Evolutionary conservation across 2,797 vertebrate species (phyloP).

Genomic region (Myotis planiceps): DNA sequence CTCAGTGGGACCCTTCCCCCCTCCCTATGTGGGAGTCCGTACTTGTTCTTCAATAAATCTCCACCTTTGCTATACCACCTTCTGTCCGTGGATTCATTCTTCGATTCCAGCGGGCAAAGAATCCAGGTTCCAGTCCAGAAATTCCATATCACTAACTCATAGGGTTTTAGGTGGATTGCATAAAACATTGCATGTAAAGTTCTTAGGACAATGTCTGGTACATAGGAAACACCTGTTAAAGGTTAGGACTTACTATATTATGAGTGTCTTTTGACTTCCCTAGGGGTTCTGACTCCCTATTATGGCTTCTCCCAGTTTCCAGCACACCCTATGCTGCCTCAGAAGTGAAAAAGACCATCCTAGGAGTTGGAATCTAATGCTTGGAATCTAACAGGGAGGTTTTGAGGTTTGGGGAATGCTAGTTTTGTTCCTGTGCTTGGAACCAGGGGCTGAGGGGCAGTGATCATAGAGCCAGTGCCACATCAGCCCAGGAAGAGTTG

Average conservation of each 20-base stretch:
- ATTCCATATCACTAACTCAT: background rate
- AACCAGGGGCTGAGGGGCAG: background rate
- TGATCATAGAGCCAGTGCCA: background rate
- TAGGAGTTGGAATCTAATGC: background rate
- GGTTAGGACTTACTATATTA: background rate
- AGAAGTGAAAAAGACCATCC: background rate
- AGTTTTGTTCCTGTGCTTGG: background rate
- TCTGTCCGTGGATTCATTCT: too few species aligned
- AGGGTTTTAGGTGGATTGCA: background rate
- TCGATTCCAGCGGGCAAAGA: too few species aligned
- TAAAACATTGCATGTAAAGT: background rate
- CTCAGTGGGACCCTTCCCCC: too few species aligned
- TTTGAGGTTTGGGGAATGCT: background rate
- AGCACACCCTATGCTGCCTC: too few species aligned
- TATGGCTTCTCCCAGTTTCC: background rate
- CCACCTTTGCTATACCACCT: too few species aligned
- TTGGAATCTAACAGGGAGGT: background rate
- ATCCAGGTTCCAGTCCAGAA: too few species aligned
- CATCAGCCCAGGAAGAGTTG: background rate
- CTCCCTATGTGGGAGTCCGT: too few species aligned
- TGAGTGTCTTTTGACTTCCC: background rate
- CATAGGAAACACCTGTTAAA: background rate
- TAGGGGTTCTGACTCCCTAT: background rate
- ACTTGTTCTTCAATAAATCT: too few species aligned
- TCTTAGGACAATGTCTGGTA: background rate